Base-by-base conservation (phyloP, 2,797 vertebrate species). In the Telmatherina bonti region DNA sequence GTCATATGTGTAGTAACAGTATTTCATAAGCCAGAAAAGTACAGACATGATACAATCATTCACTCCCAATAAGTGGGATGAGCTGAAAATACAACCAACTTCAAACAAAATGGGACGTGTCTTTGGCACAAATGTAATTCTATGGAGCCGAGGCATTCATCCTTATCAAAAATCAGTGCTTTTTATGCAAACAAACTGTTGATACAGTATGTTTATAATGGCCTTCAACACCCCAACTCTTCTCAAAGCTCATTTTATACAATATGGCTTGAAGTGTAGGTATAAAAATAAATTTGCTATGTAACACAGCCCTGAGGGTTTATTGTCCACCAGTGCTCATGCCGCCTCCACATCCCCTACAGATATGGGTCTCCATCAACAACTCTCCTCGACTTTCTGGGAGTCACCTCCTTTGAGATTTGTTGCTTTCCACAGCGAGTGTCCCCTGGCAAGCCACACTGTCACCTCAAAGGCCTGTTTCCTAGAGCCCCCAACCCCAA, bases 231-330 rank as follows among this genome's bases (percentile, higher is more conserved):
- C 94, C 93, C 90, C 90, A 72, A 51, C 81, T 72, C 92, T 93
- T 90, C 93, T 95, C 87, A 12, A 80, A 90, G 87, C 82, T 86
- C 86, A 80, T 83, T 91, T 84, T 82, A 83, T 74, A 96, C 94
- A 96, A 94, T 93, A 94, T 92, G 91, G 95, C 90, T 92, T 93
- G 88, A 89, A 94, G 93, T 95, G 92, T 93, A 95, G 94, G 94
- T 96, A 97, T 96, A 96, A 98, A 98, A 97, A 97, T 96, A 97
- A 92, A 96, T 96, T 93, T 94, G 94, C 92, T 95, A 95, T 96
- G 85, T 87, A 91, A 94, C 95, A 93, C 95, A 95, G 96, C 96
- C 97, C 97, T 98, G 97, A 99, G 97, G 96, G 96, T 96, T 93
- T 87, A 85, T 91, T 86, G 93, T 96, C 95, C 95, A 95, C 83